Evolutionary conservation across 2,113 vertebrate species (phyloP), one percentile per base, ranked within the genome.

Genomic region (Phalacrocorax carbo): DNA sequence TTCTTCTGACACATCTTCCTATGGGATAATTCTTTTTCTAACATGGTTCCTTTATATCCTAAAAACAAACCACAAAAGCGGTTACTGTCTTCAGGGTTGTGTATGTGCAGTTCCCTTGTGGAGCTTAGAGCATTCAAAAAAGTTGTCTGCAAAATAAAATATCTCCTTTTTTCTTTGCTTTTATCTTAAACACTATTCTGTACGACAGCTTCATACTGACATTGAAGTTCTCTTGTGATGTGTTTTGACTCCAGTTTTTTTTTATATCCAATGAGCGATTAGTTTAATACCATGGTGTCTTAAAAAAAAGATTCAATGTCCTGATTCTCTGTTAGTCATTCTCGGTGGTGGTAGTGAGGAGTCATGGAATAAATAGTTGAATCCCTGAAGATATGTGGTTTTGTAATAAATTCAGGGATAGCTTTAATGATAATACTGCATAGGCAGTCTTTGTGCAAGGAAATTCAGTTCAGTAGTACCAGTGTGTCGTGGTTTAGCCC

Each of bases 281-380:
- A 42, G 20, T 58, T 89, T 66, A 64, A 68, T 78, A 34, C 8
- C 40, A 69, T 75, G 7, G 4, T 71, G 1, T 32, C 26, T 77
- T 68, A 38, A 3, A 55, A 72, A 78, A 46, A 29, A 58, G 20
- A 46, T 8, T 30, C 0, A 0, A 1, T 15, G 5, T 80, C 30
- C 44, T 46, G 8, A 11, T 83, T 75, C 12, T 70, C 38, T 92
- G 19, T 69, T 76, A 21, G 0, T 86, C 1, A 0, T 79, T 77
- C 11, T 54, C 34, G 18, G 29, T 54, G n/a, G 10, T 5, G 11
- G 4, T 62, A 3, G 1, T 49, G 40, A 71, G 58, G 9, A 75
- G 7, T 36, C 3, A 16, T 46, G 22, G 25, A 82, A 26, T 81
- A 76, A 83, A 52, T 55, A 75, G n/a, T 73, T 72, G 7, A 79